phyloP scores from a whole-genome alignment of 2,888 invertebrate genomes.

The Agriopis marginaria region DNA sequence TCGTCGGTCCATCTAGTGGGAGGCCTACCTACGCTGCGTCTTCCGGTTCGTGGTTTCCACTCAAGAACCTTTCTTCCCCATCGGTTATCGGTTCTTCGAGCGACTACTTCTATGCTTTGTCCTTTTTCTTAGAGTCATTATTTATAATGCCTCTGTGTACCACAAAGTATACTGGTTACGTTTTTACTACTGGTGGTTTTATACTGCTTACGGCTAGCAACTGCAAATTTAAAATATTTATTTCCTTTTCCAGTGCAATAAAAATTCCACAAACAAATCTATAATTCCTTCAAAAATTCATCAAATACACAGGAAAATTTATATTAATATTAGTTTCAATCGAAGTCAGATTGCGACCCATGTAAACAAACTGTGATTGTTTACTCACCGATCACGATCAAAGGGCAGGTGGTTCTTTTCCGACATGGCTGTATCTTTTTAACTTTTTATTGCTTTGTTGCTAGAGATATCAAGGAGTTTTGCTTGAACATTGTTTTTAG shows the following conservation, averaged over 20 bases:
- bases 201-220: background rate
- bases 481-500: background rate
- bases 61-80: no score
- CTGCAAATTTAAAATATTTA: background rate
- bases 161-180: no score
- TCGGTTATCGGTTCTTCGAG: no score
- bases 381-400: slow-evolving; percentile 63
- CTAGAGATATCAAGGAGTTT: slow-evolving; percentile 46
- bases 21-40: no score
- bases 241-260: slow-evolving; percentile 8
- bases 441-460: slow-evolving; percentile 52
- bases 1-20: no score
- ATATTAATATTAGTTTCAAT: slow-evolving; percentile 55
- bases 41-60: no score
- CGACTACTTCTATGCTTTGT: no score
- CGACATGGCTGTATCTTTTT: slow-evolving; percentile 50
- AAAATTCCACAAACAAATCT: slow-evolving; percentile 20
- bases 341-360: slow-evolving; percentile 46
- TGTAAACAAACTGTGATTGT: slow-evolving; percentile 52
- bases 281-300: slow-evolving; percentile 11
- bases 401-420: slow-evolving; percentile 57
- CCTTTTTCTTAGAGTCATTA: no score
- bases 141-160: no score
- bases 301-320: slow-evolving; percentile 39
- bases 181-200: no score